Evolutionary conservation across 2,888 invertebrate species (phyloP).

Genomic region (Tineola bisselliella): DNA sequence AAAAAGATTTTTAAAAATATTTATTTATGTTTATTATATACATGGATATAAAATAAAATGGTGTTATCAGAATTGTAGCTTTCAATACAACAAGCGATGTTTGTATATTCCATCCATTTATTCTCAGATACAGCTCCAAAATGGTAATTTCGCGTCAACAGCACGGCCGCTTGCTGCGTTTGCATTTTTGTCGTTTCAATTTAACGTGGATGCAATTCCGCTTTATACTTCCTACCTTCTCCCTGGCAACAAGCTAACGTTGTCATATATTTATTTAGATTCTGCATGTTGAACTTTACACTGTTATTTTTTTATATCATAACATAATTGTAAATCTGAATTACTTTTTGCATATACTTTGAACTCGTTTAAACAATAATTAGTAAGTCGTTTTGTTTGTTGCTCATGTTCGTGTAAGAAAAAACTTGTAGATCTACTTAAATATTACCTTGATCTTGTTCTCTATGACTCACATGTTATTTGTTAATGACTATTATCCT

Average conservation of each 20-base stretch:
- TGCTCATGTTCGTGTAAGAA: neutral
- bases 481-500: neutral
- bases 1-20: too few species aligned
- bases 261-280: neutral
- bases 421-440: neutral
- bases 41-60: neutral
- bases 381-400: neutral
- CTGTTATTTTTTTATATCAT: neutral
- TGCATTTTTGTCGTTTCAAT: slow-evolving; percentile 55
- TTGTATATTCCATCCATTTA: slow-evolving; percentile 8
- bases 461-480: neutral
- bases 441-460: neutral
- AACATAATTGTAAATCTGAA: too few species aligned
- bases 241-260: neutral
- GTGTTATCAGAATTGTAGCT: neutral
- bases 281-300: neutral
- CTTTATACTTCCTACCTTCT: slow-evolving; percentile 7
- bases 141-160: slow-evolving; percentile 59
- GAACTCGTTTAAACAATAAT: too few species aligned
- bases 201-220: slow-evolving; percentile 21
- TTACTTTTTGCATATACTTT: too few species aligned
- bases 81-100: neutral
- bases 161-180: slow-evolving; percentile 27
- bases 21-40: too few species aligned
- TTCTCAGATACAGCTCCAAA: slow-evolving; percentile 17